Evolutionary conservation across 1,140 invertebrate species (phyloP), one percentile per base, ranked within the genome.

Genomic region (Magallana gigas): DNA sequence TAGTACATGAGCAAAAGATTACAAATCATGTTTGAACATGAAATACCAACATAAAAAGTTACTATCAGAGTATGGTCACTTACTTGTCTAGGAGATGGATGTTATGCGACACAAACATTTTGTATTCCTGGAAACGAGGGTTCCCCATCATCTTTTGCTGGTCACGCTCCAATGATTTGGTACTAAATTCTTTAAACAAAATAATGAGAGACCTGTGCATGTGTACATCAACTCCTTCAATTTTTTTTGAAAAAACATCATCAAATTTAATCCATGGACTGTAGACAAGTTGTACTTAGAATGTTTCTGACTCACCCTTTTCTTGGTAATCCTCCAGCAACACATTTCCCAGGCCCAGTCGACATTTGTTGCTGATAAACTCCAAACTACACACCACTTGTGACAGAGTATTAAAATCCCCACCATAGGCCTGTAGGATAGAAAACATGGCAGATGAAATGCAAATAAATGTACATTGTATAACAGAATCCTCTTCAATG

Each of bases 281-380:
- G 36, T 48, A 48, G 7, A 64, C 18, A 64, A 64, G 62, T 16
- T 16, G 18, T 64, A 64, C 16, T 56, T 48, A 68, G 36, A 8
- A 18, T 58, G 58, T 6, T 8, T 58, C 16, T 86, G 68, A 56
- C 57, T 12, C 18, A 93, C 93, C 92, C 91, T 91, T 89, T 57
- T 90, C 87, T n/a, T 88, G 89, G 85, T 92, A 94, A 85, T 94
- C 94, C 9, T 94, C 92, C 88, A 93, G 89, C 0, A 94, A 86
- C 59, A 91, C 85, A 56, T 90, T 84, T 14, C n/a, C 91, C 83
- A 93, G 85, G 85, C 93, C 93, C 14, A 94, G 88, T 48, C 89
- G 88, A 87, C 92, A 93, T 85, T 94, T 95, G 57, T 76, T 81
- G 56, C 92, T 80, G 57, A 95, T 92, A 85, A 94, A 94, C 14